A percentile compares a stretch with the other conserved stretches of the same genome.
Evolutionary conservation across 2,113 vertebrate species (phyloP).

Genomic region (Seriola dumerili): DNA sequence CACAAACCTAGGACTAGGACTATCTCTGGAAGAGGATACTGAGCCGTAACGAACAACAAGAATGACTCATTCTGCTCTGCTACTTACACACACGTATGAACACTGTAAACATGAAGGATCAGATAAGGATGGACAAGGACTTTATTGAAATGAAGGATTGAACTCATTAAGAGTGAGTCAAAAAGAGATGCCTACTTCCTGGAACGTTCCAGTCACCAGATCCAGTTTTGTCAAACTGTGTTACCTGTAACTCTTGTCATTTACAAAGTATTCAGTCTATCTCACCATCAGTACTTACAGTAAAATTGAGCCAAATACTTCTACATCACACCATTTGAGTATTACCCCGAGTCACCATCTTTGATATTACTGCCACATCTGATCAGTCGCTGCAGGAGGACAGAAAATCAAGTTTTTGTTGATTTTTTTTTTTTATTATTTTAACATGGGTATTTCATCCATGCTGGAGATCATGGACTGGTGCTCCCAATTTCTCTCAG

Average conservation of each 20-base stretch:
- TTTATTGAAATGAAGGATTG: conserved; percentile 80
- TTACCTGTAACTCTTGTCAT: conserved; percentile 38
- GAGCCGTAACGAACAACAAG: conserved; percentile 55
- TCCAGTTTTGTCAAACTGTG: conserved; percentile 29
- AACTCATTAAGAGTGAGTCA: conserved; percentile 50
- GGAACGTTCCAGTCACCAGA: conserved; percentile 39
- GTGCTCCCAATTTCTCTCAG: conserved; percentile 87
- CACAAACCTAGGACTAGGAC: conserved; percentile 32
- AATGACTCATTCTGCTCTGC: conserved; percentile 21
- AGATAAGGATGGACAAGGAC: conserved; percentile 33
- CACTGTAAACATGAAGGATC: conserved; percentile 72
- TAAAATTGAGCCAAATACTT: conserved; percentile 66
- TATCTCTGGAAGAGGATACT: conserved; percentile 28
- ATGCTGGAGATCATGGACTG: conserved; percentile 87
- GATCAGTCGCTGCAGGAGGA: conserved; percentile 63
- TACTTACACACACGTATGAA: conserved; percentile 13
- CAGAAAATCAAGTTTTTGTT: conserved; percentile 32
- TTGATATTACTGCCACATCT: conserved; percentile 62
- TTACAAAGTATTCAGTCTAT: conserved; percentile 52
- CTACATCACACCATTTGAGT: conserved; percentile 57
- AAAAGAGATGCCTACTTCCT: conserved; percentile 32
- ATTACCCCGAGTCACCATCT: conserved; percentile 51
- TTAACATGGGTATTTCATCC: conserved; percentile 76
- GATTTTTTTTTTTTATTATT: conserved; percentile 38
- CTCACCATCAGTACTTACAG: conserved; percentile 49